phyloP scores from a whole-genome alignment of 1,140 invertebrate species.

The Pectinophora gossypiella region DNA sequence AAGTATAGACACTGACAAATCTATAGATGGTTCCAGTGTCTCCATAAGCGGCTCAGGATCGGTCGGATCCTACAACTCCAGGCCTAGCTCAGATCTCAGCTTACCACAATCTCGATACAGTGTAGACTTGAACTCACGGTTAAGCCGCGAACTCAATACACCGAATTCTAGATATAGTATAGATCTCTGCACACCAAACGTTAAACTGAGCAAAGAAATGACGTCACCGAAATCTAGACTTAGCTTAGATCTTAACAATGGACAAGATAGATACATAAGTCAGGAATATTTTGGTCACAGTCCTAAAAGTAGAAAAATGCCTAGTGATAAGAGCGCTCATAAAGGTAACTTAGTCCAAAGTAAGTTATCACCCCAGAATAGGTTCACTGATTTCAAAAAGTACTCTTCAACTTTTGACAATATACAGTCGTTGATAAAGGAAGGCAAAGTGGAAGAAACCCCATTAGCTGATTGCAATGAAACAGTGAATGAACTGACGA shows the following conservation, averaged over 20 bases:
- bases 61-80: constrained; percentile 76
- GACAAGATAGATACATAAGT: constrained; percentile 70
- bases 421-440: constrained; percentile 83
- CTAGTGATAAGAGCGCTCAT: constrained; percentile 48
- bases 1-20: constrained; percentile 65
- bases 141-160: constrained; percentile 76
- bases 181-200: constrained; percentile 76
- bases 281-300: constrained; percentile 73
- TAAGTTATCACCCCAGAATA: constrained; percentile 72
- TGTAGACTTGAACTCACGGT: constrained; percentile 75
- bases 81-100: constrained; percentile 77
- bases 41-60: constrained; percentile 74
- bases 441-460: constrained; percentile 77
- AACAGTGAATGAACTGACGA: constrained; percentile 71
- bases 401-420: constrained; percentile 88
- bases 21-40: constrained; percentile 68
- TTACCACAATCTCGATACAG: constrained; percentile 76
- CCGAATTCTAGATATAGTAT: constrained; percentile 78
- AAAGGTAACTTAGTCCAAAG: constrained; percentile 59
- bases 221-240: constrained; percentile 76
- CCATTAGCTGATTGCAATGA: constrained; percentile 67
- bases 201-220: constrained; percentile 76
- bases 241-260: constrained; percentile 77
- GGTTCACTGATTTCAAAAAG: constrained; percentile 79
- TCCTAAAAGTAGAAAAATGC: constrained; percentile 70